Evolutionary conservation across 2,797 vertebrate species (phyloP).

Genomic region (Hipposideros larvatus): DNA sequence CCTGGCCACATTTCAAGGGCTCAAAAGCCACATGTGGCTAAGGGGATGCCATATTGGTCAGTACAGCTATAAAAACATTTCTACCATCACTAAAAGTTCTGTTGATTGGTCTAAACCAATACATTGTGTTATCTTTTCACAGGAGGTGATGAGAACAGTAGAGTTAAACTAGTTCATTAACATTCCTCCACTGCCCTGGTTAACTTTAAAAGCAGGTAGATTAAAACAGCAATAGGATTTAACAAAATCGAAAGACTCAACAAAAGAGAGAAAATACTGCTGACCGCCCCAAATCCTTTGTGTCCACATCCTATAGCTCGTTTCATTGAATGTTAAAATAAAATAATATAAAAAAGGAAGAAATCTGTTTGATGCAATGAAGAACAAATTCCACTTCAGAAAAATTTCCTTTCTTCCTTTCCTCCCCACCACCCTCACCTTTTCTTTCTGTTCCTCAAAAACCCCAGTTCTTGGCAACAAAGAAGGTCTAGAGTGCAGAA

Average conservation of each 20-base stretch:
- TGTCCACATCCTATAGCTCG: not conserved
- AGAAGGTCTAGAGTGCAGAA: not conserved
- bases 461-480: not conserved
- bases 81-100: not conserved
- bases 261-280: not conserved
- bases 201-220: not conserved
- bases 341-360: not conserved
- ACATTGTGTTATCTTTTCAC: not conserved
- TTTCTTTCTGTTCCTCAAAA: not conserved
- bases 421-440: not conserved
- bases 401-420: not conserved
- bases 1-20: not conserved
- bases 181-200: not conserved
- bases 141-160: not conserved
- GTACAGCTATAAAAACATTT: not conserved
- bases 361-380: not conserved
- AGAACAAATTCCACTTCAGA: not conserved
- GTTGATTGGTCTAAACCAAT: not conserved
- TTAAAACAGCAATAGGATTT: not conserved
- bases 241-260: not conserved
- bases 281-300: not conserved
- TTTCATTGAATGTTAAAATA: not conserved
- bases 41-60: not conserved
- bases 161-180: not conserved
- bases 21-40: not conserved